These are phyloP conservation scores for Ditylenchus weischeri DNA, from an alignment of 2,888 invertebrate genomes.

Conservation along the genomic window DNA sequence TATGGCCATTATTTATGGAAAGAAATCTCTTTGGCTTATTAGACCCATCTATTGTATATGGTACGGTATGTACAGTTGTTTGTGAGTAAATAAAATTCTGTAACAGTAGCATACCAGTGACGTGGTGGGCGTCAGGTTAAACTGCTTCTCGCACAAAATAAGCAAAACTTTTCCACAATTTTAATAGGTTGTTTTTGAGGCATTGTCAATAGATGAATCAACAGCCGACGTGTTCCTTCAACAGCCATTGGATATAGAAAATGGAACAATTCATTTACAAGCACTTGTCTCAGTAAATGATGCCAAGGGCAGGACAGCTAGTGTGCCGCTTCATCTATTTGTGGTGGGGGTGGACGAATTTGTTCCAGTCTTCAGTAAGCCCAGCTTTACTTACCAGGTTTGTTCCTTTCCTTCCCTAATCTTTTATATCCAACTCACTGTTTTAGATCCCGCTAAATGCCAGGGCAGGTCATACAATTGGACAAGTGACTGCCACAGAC, in stretches of 20 bases:
- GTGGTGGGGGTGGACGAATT: constrained; percentile 85
- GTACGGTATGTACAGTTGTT: no score
- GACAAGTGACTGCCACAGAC: constrained; percentile 84
- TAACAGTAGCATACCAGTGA: no score
- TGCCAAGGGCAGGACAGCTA: constrained; percentile 68
- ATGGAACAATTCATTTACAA: constrained; percentile 4
- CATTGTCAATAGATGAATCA: constrained; percentile 36
- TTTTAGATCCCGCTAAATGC: constrained; percentile 31
- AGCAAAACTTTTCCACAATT: no score
- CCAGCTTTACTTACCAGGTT: constrained; percentile 74
- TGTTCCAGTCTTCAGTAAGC: constrained; percentile 84
- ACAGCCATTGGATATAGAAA: constrained; percentile 32
- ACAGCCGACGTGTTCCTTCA: constrained; percentile 27
- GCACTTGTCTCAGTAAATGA: constrained; percentile 74
- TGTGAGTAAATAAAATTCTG: no score
- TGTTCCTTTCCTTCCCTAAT: not conserved
- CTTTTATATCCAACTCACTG: not conserved
- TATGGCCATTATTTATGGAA: no score
- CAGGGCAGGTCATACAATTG: constrained; percentile 72
- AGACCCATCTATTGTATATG: no score
- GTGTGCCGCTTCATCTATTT: constrained; percentile 41
- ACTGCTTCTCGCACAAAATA: no score
- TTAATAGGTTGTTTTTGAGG: no score
- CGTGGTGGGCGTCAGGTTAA: no score
- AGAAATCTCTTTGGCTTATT: no score